Conservation (phyloP, 1,140 invertebrate species). For the Drosophila kanapiae region DNA sequence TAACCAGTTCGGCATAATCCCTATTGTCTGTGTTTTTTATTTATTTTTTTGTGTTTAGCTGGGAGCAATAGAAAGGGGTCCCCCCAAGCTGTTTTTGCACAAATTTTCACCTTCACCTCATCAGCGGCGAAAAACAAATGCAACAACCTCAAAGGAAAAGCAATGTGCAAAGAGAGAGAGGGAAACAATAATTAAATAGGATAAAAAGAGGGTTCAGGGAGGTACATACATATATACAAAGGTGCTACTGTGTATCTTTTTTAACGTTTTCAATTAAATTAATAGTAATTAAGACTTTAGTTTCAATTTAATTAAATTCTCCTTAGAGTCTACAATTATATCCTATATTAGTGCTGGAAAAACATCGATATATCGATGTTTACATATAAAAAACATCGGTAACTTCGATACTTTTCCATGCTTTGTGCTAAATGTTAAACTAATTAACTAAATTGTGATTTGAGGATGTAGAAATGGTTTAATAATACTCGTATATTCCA, state of each 20-base stretch:
- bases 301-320: background rate
- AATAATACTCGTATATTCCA: no score
- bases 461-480: no score
- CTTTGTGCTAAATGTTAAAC: no score
- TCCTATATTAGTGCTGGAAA: no score
- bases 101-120: constrained; percentile 80
- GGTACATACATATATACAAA: constrained; percentile 23
- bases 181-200: constrained; percentile 33
- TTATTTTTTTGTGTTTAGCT: constrained; percentile 6
- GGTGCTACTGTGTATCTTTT: background rate
- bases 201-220: constrained; percentile 8
- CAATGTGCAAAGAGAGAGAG: constrained; percentile 8
- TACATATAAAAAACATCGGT: no score
- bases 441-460: background rate
- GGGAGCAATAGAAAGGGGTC: constrained; percentile 27
- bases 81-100: constrained; percentile 47
- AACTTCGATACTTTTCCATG: no score
- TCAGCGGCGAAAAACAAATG: constrained; percentile 43
- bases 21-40: constrained; percentile 48
- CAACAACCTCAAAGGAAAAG: constrained; percentile 39
- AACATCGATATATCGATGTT: no score
- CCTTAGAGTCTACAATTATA: background rate
- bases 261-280: background rate
- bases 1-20: constrained; percentile 47
- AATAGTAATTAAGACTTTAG: background rate